Conservation (phyloP, 2,797 vertebrate genomes). For the Gymnoscopelus microlampas region DNA sequence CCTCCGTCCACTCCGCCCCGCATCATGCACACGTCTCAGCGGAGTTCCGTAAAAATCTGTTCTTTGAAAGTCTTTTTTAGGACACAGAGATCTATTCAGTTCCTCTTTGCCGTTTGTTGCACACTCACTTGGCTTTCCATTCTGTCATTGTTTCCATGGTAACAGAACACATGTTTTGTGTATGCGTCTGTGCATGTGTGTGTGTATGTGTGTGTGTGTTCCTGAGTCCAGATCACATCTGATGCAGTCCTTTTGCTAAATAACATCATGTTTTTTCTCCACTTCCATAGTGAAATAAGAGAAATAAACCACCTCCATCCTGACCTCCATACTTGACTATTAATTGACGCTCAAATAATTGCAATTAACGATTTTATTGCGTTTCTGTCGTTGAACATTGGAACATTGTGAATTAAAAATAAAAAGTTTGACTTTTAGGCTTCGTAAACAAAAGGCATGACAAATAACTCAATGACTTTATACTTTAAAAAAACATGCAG, state of each 20-base stretch:
- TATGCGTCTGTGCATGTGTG: not conserved
- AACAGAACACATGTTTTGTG: constrained; percentile 23
- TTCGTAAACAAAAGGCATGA: no score
- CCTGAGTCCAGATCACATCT: constrained; percentile 15
- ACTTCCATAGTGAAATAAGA: no score
- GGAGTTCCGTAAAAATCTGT: constrained; percentile 39
- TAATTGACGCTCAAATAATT: no score
- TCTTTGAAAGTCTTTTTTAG: constrained; percentile 8
- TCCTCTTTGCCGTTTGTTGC: constrained; percentile 21
- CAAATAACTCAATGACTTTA: no score
- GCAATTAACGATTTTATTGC: no score
- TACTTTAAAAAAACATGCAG: no score
- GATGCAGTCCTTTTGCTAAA: constrained; percentile 20
- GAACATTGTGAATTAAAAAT: no score
- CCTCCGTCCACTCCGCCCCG: no score
- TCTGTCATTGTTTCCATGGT: constrained; percentile 27
- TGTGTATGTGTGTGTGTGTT: not conserved
- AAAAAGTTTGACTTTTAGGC: no score
- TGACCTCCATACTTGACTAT: no score
- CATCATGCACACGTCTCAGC: not conserved
- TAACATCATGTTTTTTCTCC: not conserved
- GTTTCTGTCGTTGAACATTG: no score
- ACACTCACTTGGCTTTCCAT: constrained; percentile 29
- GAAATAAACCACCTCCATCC: no score
- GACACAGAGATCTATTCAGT: constrained; percentile 22